Base-by-base conservation (phyloP, 2,797 vertebrate genomes). In the Peromyscus melanophrys region DNA sequence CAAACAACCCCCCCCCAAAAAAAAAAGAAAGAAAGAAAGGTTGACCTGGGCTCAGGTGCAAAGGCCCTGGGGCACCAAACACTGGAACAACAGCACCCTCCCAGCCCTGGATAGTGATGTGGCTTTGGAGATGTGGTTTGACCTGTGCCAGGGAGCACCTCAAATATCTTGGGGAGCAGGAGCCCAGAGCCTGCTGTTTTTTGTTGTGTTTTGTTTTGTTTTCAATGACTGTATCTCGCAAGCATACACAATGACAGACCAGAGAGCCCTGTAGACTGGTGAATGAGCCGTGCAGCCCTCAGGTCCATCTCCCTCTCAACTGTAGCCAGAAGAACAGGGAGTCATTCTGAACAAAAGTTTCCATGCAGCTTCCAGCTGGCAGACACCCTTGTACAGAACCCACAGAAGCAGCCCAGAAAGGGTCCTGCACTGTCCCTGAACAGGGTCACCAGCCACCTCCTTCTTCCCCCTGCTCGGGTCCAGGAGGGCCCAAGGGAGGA, bases 401-500 rank as follows among this genome's bases (percentile, higher is more conserved):
- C 34, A 57, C n/a, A 88, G 49, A n/a, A 8, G 31, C 17, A 80
- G 49, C n/a, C n/a, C 55, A 8, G 34, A 57, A 57, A 71, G 25
- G 63, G 2, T 21, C 31, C 63, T n/a, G 31, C 31, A 25, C 43
- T 37, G 46, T 52, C 46, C 31, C 11, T 9, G 34, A 85, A 16
- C 61, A 86, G 31, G 31, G 65, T 21, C 31, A 37, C 34, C 65
- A 52, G 34, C 13, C 61, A 69, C 46, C 46, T 86, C 49, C 46
- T 69, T 63, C 37, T 46, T 55, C 34, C 23, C 65, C 55, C 23
- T 52, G n/a, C 34, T 57, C 16, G 0, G 46, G 37, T 92, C 90
- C 81, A 40, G 7, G 83, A 90, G 25, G 69, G 37, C 34, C 90
- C 81, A 90, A 8, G 59, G 90, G n/a, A 85, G 40, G 29, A 61